Evolutionary conservation across 2,888 invertebrate species (phyloP).

Genomic region (Macrosoma leucophasiata): DNA sequence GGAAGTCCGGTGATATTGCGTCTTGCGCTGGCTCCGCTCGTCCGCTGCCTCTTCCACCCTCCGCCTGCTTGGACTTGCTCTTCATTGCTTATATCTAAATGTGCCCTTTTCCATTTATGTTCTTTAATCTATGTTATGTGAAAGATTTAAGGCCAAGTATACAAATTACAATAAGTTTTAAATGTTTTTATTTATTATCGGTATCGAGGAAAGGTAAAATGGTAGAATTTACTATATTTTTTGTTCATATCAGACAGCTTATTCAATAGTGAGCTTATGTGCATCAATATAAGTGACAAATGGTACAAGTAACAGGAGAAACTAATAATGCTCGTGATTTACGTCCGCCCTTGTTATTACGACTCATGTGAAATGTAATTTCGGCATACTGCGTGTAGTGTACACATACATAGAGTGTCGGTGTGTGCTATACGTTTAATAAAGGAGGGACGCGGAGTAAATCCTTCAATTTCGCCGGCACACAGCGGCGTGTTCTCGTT

Average conservation of each 20-base stretch:
- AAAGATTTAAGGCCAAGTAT: no score
- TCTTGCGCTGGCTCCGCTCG: constrained; percentile 32
- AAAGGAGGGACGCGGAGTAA: constrained; percentile 75
- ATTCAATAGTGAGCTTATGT: constrained; percentile 9
- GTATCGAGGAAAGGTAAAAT: no score
- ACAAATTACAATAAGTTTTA: no score
- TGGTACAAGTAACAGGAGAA: constrained; percentile 64
- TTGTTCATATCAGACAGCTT: no score
- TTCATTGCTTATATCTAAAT: constrained; percentile 12
- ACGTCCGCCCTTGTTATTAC: constrained; percentile 74
- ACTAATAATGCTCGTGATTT: constrained; percentile 74
- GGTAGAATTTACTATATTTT: no score
- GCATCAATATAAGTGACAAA: constrained; percentile 66
- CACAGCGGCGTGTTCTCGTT: constrained; percentile 75
- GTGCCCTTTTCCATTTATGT: no score
- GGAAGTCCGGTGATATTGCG: constrained; percentile 63
- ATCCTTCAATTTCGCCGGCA: constrained; percentile 75
- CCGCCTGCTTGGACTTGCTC: constrained; percentile 9
- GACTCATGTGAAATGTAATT: constrained; percentile 76
- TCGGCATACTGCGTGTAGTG: constrained; percentile 64
- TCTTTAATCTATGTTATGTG: no score
- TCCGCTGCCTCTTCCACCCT: constrained; percentile 21
- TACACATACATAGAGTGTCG: constrained; percentile 46
- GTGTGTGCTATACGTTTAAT: constrained; percentile 74
- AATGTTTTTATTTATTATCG: no score